Conservation (phyloP, 2,797 vertebrate genomes). For the Antrozous pallidus region DNA sequence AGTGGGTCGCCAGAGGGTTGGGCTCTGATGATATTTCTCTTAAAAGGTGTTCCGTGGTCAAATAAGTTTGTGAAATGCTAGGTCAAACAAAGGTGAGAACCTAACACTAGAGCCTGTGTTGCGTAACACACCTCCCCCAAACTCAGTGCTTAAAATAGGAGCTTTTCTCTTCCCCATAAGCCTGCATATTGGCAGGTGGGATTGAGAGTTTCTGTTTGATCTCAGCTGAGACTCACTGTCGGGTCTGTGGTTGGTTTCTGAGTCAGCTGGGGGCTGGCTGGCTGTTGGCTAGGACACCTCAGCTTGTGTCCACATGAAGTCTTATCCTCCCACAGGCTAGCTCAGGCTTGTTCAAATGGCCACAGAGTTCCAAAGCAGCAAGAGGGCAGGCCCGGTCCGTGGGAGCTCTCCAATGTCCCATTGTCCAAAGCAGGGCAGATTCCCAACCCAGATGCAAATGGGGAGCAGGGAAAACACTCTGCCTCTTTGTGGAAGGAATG, state of each 20-base stretch:
- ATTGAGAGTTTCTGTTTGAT: not conserved
- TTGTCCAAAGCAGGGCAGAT: not conserved
- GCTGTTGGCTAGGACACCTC: not conserved
- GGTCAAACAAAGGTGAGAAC: not conserved
- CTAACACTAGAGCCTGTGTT: not conserved
- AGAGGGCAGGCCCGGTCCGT: not conserved
- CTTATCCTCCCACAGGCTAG: not conserved
- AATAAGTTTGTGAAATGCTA: too few relatives aligned
- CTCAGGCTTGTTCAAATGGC: accelerated
- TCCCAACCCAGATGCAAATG: not conserved
- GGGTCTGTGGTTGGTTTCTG: not conserved
- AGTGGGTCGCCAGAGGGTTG: not conserved
- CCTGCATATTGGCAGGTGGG: not conserved
- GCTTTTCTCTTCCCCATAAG: not conserved
- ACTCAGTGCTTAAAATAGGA: not conserved
- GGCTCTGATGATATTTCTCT: not conserved
- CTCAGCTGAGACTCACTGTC: not conserved
- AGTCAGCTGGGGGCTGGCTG: not conserved
- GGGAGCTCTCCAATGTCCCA: too few relatives aligned
- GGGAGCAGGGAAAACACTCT: not conserved
- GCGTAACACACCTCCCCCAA: too few relatives aligned
- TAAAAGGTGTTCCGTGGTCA: too few relatives aligned
- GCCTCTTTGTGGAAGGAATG: not conserved
- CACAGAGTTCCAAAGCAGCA: not conserved
- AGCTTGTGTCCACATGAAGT: accelerated